A percentile compares a stretch with the other conserved stretches of the same genome.
phyloP scores from a whole-genome alignment of 2,888 invertebrate species.

The Ectemnius lituratus region DNA sequence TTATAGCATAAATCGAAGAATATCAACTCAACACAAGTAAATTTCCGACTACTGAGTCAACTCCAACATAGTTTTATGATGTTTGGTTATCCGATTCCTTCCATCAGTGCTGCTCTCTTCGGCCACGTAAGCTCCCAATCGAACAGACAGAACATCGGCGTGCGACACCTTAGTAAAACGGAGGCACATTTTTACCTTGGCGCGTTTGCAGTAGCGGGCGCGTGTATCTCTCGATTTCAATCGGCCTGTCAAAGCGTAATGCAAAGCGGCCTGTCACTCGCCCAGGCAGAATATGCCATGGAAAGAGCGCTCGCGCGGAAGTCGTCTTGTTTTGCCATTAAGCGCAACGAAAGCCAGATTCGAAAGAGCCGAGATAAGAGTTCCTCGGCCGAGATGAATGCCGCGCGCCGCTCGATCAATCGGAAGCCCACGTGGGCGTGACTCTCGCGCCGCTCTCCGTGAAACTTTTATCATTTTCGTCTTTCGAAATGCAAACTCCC shows the following conservation, averaged over 20 bases:
- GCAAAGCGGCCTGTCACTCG: slow-evolving; percentile 23
- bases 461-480: no score
- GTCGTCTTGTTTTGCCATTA: slow-evolving; percentile 51
- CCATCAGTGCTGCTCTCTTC: no score
- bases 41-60: no score
- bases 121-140: no score
- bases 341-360: slow-evolving; percentile 30
- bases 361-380: slow-evolving; percentile 37
- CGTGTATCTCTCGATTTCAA: slow-evolving; percentile 28
- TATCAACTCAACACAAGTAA: no score
- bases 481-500: no score
- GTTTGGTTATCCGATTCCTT: no score
- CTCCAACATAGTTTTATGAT: no score
- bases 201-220: background rate
- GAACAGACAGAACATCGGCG: no score
- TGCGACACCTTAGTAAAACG: no score
- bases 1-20: background rate
- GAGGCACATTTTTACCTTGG: no score
- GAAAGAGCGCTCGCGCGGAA: slow-evolving; percentile 26
- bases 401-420: slow-evolving; percentile 6
- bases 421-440: slow-evolving; percentile 31
- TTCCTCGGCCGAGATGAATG: slow-evolving; percentile 22
- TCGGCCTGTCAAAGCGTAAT: slow-evolving; percentile 44
- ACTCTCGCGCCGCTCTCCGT: background rate
- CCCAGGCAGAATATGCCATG: background rate